phyloP scores from a whole-genome alignment of 2,888 invertebrate species.

The Molorchus minor region DNA sequence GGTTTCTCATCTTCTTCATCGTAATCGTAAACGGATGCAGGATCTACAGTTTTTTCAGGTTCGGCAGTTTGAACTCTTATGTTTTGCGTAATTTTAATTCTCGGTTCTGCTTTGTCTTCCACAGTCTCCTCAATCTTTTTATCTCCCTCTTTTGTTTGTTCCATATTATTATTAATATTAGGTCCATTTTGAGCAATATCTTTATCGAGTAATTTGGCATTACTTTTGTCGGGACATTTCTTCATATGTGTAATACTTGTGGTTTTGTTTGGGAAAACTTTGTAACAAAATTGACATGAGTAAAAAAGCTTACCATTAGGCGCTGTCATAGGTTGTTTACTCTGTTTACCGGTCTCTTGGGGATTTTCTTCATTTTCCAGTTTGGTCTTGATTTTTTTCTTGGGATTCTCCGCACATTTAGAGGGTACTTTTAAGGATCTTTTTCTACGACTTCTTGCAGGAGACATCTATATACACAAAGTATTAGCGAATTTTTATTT shows the following conservation, averaged over 20 bases:
- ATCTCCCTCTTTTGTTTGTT: background rate
- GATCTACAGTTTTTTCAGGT: constrained; percentile 14
- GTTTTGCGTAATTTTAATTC: constrained; percentile 11
- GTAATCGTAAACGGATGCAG: constrained; percentile 39
- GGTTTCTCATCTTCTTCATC: constrained; percentile 35
- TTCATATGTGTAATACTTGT: constrained; percentile 23
- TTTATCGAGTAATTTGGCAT: background rate
- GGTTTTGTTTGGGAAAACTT: constrained; percentile 21
- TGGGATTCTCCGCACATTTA: background rate
- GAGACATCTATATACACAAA: constrained; percentile 1
- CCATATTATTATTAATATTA: background rate
- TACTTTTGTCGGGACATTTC: constrained; percentile 16
- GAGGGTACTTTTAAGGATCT: background rate
- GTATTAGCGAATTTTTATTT: too few relatives aligned
- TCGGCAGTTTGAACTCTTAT: constrained; percentile 3
- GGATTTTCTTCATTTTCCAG: background rate
- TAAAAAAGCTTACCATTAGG: constrained; percentile 24
- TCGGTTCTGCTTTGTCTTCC: constrained; percentile 6
- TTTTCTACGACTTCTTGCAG: constrained; percentile 4
- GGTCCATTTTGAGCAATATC: background rate
- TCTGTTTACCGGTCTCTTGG: background rate
- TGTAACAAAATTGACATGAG: constrained; percentile 26
- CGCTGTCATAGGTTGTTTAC: constrained; percentile 17
- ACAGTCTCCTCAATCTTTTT: background rate
- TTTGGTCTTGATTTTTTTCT: constrained; percentile 9